Base-by-base conservation (phyloP, 2,797 vertebrate genomes). In the Karalla daura region DNA sequence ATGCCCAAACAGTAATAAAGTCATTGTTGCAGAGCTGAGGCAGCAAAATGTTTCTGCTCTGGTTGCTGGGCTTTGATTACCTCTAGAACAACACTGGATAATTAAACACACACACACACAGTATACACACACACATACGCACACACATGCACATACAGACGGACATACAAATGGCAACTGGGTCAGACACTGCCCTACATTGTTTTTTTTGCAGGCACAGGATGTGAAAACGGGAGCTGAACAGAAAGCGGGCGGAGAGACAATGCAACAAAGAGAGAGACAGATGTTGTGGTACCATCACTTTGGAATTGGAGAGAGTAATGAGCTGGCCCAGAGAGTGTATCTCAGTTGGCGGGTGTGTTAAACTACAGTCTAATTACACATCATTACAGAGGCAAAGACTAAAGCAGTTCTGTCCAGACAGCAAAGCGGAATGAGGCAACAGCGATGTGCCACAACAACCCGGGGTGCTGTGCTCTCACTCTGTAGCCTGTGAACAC, bases 141-240 rank as follows among this genome's bases (percentile, higher is more conserved):
- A 73, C 46, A 46, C 53, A 83, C 79, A 82, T 56, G 68, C 56
- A 63, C 56, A 59, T 37, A 63, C 37, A 67, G 47, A 63, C 3
- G 24, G 56, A 80, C 56, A 72, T 56, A 45, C 63, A 72, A 70
- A 77, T 87, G 83, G 86, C 91, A 93, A 90, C 80, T 93, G 84
- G 91, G 91, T 93, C 90, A 93, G 88, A 88, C 78, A 62, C 56
- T 85, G 90, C 69, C 90, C 88, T 88, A 90, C 86, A 89, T 91
- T 90, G 88, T 88, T 87, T 86, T 81, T 84, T 87, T 86, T 81
- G 83, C 74, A 78, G 70, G 84, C 73, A 70, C 74, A 74, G 77
- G 74, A 78, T 87, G 70, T 79, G 84, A 62, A 85, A 84, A 83
- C 64, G 75, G 73, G 66, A 69, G 60, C 59, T 24, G 79, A 81